Base-by-base conservation (phyloP, 1,140 invertebrate species). In the Hylaeus volcanicus region DNA sequence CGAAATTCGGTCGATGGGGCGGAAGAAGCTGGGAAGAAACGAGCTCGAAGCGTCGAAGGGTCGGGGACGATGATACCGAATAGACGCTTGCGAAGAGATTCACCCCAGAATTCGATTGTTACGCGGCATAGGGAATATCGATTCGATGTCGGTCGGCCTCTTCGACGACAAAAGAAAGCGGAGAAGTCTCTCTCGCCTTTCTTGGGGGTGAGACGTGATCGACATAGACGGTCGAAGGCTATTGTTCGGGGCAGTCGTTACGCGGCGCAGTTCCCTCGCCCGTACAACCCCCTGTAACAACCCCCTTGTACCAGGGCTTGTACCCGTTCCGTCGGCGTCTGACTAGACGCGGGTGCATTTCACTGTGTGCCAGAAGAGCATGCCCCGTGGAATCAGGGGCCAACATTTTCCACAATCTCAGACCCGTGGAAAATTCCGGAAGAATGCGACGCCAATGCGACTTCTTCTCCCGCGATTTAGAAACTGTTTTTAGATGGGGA, bases 101-200 rank as follows among this genome's bases (percentile, higher is more conserved):
- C 43, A 43, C 70, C 8, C 45, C 51, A 55, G 73, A 55, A 81
- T 81, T 81, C 65, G 79, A 81, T 81, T 68, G 79, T 74, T 81
- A 75, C 79, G 78, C 78, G 79, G 45, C 26, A 66, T 39, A 26
- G 63, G 43, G 79, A 81, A 81, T 75, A 81, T 81, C 73, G 79
- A 81, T 81, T 81, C 73, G 63, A 39, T 61, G 72, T 68, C 72
- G 78, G 72, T 39, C 12, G 48, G 48, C 45, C 73, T 81, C 45
- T 15, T 63, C 55, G 11, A n/a, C 72, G 73, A 75, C 79, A 69
- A 69, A 69, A 69, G 64, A 69, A 61, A 69, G 55, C 39, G 63
- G 79, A 43, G 45, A 81, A 81, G 45, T 58, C 71, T 61, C 26
- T 43, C 5, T 15, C 45, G 4, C 53, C 65, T 37, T 39, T 12